Percentiles rank a stretch among this genome's conserved stretches.
These are phyloP conservation scores for Bryconaethiops microstoma DNA, from an alignment of 2,797 vertebrate species.

Conservation along the genomic window DNA sequence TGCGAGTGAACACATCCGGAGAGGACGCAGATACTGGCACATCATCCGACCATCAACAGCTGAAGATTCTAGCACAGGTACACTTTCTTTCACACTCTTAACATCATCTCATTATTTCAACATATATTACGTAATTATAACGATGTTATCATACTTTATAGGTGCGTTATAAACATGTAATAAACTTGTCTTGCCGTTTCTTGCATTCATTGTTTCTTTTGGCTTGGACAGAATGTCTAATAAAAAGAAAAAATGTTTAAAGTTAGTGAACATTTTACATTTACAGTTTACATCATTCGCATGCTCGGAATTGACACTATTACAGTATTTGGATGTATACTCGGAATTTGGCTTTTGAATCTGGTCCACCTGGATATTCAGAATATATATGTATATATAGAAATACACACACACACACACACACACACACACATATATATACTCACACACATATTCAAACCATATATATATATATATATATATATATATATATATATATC, in stretches of 20 bases:
- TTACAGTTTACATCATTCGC: neutral
- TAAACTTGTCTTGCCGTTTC: no score
- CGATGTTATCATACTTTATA: neutral
- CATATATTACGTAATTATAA: neutral
- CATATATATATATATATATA: no score
- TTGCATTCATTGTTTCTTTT: no score
- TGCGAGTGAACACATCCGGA: constrained; percentile 65
- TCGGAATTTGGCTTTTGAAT: neutral
- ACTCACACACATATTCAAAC: no score
- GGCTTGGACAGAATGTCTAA: no score
- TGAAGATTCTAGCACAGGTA: constrained; percentile 33
- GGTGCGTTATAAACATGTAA: no score
- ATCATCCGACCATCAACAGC: constrained; percentile 12
- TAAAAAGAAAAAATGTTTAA: neutral
- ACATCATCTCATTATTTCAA: neutral
- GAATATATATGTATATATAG: no score
- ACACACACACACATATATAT: no score
- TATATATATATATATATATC: no score
- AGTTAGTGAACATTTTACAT: neutral
- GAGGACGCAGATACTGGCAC: constrained; percentile 21
- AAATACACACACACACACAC: neutral
- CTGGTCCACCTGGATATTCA: neutral
- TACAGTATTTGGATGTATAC: no score
- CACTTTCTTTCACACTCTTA: neutral
- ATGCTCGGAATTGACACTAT: neutral